phyloP scores from a whole-genome alignment of 1,140 invertebrate species.

The Drosophila quadrilineata region DNA sequence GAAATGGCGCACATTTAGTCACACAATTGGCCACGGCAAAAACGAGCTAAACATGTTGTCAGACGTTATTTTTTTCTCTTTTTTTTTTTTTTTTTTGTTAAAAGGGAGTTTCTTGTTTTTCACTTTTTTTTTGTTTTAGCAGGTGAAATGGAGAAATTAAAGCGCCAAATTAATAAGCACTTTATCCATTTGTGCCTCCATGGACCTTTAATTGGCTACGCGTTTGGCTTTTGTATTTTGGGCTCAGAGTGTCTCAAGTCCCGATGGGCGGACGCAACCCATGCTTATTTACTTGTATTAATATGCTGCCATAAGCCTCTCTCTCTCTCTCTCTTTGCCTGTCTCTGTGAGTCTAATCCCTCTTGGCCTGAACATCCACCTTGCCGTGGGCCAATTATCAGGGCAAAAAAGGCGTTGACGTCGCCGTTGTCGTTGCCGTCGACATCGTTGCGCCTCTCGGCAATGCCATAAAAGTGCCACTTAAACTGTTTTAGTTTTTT shows the following conservation, averaged over 20 bases:
- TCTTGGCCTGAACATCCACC: not conserved
- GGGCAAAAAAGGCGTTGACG: slow-evolving; percentile 24
- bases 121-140: slow-evolving; percentile 3
- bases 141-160: slow-evolving; percentile 71
- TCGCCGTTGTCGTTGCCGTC: not conserved
- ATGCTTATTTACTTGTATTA: slow-evolving; percentile 69
- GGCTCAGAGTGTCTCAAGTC: slow-evolving; percentile 10
- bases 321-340: slow-evolving; percentile 29
- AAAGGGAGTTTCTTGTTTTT: slow-evolving; percentile 9
- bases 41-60: slow-evolving; percentile 46
- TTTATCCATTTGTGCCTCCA: slow-evolving; percentile 53
- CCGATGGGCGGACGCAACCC: too few species aligned
- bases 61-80: slow-evolving; percentile 13
- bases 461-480: slow-evolving; percentile 75
- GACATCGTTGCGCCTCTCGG: slow-evolving; percentile 15
- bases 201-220: slow-evolving; percentile 52
- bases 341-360: not conserved
- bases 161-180: slow-evolving; percentile 71
- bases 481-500: slow-evolving; percentile 75
- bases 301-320: slow-evolving; percentile 46
- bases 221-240: slow-evolving; percentile 35
- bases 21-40: slow-evolving; percentile 67
- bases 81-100: slow-evolving; percentile 10
- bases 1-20: slow-evolving; percentile 58
- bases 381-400: slow-evolving; percentile 53